Evolutionary conservation across 1,140 invertebrate genomes (phyloP).

Genomic region (Bombus fervidus): DNA sequence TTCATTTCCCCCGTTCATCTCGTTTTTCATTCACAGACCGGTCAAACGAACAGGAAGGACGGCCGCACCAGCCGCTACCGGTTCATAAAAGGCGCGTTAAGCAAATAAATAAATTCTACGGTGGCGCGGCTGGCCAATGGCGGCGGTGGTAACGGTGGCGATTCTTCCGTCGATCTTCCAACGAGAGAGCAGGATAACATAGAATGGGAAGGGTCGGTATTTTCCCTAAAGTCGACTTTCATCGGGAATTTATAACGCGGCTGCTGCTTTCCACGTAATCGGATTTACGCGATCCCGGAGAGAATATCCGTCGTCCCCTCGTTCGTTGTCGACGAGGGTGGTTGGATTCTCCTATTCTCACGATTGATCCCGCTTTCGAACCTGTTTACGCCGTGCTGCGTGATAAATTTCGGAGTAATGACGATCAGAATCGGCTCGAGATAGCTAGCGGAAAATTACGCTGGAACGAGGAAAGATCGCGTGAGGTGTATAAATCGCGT

Average conservation of each 20-base stretch:
- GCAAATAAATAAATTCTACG: slow-evolving; percentile 56
- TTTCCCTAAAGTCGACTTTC: slow-evolving; percentile 58
- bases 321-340: neutral
- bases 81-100: slow-evolving; percentile 62
- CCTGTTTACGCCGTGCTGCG: slow-evolving; percentile 26
- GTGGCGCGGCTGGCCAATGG: neutral
- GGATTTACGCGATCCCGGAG: slow-evolving; percentile 55
- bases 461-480: neutral
- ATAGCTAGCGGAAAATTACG: neutral
- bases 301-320: slow-evolving; percentile 22
- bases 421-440: neutral
- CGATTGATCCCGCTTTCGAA: slow-evolving; percentile 33
- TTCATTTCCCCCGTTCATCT: neutral
- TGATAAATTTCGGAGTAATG: slow-evolving; percentile 6
- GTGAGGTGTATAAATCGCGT: neutral
- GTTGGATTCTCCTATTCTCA: slow-evolving; percentile 21
- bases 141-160: neutral
- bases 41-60: slow-evolving; percentile 20
- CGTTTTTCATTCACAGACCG: slow-evolving; percentile 41
- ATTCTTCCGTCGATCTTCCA: neutral
- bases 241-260: slow-evolving; percentile 59
- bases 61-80: slow-evolving; percentile 28
- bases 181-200: neutral
- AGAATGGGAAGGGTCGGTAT: slow-evolving; percentile 7
- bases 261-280: slow-evolving; percentile 56